phyloP scores from a whole-genome alignment of 2,888 invertebrate genomes.

The Eulithis testata region DNA sequence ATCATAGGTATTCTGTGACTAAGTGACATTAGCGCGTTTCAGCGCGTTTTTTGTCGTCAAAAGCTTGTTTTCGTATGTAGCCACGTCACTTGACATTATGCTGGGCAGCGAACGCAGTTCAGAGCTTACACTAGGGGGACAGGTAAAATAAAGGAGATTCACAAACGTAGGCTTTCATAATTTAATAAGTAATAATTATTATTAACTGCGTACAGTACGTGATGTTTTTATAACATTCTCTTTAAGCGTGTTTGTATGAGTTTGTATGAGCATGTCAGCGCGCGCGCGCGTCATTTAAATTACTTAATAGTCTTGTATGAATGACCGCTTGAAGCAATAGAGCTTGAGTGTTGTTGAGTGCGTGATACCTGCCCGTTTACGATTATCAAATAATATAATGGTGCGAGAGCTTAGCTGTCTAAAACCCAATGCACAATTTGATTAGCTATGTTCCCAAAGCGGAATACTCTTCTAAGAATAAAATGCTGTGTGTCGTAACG shows the following conservation, averaged over 20 bases:
- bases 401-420: constrained; percentile 15
- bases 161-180: no score
- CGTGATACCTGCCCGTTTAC: constrained; percentile 32
- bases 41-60: no score
- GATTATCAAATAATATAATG: constrained; percentile 33
- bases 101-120: no score
- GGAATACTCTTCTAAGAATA: not conserved
- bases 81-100: no score
- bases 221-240: constrained; percentile 22
- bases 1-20: no score
- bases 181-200: not conserved
- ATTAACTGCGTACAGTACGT: not conserved
- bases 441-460: no score
- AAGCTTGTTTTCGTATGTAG: no score
- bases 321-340: constrained; percentile 21
- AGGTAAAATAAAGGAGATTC: no score
- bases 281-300: constrained; percentile 16
- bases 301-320: constrained; percentile 20
- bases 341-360: constrained; percentile 38
- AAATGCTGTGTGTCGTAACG: no score
- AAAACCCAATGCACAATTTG: no score
- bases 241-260: not conserved
- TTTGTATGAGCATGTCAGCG: not conserved
- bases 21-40: no score
- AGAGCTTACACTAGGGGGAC: no score